A percentile compares a stretch with the other conserved stretches of the same genome.
phyloP scores from a whole-genome alignment of 2,797 vertebrate species.

The Cottoperca gobio region DNA sequence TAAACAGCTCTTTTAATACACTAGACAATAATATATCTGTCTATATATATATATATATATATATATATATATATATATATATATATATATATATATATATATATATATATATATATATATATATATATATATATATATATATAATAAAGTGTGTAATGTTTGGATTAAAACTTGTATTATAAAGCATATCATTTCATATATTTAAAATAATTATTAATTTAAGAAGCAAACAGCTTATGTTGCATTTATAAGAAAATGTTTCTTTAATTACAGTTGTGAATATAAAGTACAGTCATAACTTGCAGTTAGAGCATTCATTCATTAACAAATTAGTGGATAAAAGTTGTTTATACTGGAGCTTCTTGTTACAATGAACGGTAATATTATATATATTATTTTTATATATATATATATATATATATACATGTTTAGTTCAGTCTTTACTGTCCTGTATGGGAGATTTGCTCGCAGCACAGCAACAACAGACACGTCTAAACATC shows the following conservation, averaged over 20 bases:
- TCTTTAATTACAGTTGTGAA: neutral
- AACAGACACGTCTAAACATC: neutral
- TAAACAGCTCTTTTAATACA: constrained; percentile 14
- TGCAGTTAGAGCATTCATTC: neutral
- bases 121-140: too few species aligned
- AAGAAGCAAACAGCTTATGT: neutral
- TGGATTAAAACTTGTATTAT: neutral
- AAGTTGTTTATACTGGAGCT: neutral
- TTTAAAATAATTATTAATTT: neutral
- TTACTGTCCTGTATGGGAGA: neutral
- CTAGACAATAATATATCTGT: neutral
- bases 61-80: too few species aligned
- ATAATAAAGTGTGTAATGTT: too few species aligned
- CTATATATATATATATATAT: too few species aligned
- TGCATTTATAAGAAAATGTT: neutral
- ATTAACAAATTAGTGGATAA: neutral
- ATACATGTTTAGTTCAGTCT: neutral
- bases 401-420: neutral
- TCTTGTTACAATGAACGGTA: neutral
- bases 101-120: too few species aligned
- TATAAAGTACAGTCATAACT: neutral
- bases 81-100: too few species aligned
- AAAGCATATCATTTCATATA: neutral
- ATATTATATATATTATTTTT: neutral
- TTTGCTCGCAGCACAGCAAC: neutral